phyloP scores from a whole-genome alignment of 2,888 invertebrate genomes.

The Nymphalis urticae region DNA sequence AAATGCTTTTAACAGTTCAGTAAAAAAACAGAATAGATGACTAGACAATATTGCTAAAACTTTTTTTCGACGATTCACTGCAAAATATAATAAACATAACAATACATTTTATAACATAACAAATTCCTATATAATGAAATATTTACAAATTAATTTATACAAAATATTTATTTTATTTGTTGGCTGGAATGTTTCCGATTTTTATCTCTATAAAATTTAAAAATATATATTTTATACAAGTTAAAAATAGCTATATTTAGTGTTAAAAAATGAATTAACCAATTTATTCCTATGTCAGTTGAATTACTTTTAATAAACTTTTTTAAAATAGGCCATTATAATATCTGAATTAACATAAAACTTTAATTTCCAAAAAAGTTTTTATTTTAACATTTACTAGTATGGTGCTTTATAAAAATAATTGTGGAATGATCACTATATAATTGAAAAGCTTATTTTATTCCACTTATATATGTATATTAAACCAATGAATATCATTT shows the following conservation, averaged over 20 bases:
- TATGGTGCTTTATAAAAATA: too few species aligned
- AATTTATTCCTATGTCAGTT: not conserved
- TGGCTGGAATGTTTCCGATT: constrained; percentile 15
- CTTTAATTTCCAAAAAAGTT: not conserved
- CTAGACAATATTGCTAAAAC: constrained; percentile 29
- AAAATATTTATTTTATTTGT: constrained; percentile 13
- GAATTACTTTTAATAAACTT: not conserved
- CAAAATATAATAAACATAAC: constrained; percentile 6
- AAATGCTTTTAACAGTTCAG: not conserved
- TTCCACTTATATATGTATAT: too few species aligned
- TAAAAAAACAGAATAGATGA: constrained; percentile 21
- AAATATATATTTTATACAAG: not conserved
- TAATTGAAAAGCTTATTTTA: too few species aligned
- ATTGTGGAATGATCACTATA: too few species aligned
- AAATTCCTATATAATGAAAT: constrained; percentile 21
- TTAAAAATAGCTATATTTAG: not conserved
- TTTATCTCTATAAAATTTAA: not conserved
- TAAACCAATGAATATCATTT: not conserved
- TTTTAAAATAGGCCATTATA: not conserved
- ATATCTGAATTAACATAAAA: not conserved
- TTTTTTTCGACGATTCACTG: constrained; percentile 7
- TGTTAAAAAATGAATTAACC: not conserved
- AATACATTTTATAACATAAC: constrained; percentile 20
- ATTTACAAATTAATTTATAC: constrained; percentile 24
- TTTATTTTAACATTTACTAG: not conserved